A percentile compares a stretch with the other conserved stretches of the same genome.
Evolutionary conservation across 2,888 invertebrate species (phyloP).

Genomic region (Apodemia zela): DNA sequence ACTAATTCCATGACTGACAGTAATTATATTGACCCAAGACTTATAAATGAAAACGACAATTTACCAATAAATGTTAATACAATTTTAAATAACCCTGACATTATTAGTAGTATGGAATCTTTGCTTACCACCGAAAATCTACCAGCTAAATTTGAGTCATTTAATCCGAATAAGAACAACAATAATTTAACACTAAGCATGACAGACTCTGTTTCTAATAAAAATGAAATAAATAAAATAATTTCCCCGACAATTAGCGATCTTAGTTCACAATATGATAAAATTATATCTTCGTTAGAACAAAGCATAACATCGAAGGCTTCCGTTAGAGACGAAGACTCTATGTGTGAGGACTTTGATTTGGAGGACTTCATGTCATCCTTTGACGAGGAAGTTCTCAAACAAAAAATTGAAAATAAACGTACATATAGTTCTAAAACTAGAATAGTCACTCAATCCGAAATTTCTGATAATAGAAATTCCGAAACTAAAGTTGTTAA

Average conservation of each 20-base stretch:
- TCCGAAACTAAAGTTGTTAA: conserved; percentile 57
- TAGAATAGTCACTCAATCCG: conserved; percentile 63
- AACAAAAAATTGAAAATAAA: conserved; percentile 63
- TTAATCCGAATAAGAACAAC: conserved; percentile 50
- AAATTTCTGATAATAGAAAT: conserved; percentile 52
- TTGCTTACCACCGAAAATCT: conserved; percentile 72
- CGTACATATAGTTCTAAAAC: conserved; percentile 74
- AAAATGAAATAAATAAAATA: conserved; percentile 38
- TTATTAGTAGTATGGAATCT: conserved; percentile 76
- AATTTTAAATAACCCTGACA: conserved; percentile 72
- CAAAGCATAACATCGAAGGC: conserved; percentile 70
- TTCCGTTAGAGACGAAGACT: conserved; percentile 70
- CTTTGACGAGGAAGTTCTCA: conserved; percentile 82
- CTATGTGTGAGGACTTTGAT: conserved; percentile 82
- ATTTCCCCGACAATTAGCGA: conserved; percentile 58
- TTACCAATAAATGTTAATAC: conserved; percentile 81
- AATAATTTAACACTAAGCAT: conserved; percentile 47
- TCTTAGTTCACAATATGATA: conserved; percentile 72
- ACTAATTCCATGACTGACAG: conserved; percentile 73
- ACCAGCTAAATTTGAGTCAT: conserved; percentile 71
- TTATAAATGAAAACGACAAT: conserved; percentile 87
- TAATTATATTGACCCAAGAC: conserved; percentile 78
- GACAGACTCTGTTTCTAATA: conserved; percentile 42
- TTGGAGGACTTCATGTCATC: conserved; percentile 84
- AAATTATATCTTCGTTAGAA: conserved; percentile 75